Evolutionary conservation across 1,140 invertebrate species (phyloP).

Genomic region (Piezodorus guildinii): DNA sequence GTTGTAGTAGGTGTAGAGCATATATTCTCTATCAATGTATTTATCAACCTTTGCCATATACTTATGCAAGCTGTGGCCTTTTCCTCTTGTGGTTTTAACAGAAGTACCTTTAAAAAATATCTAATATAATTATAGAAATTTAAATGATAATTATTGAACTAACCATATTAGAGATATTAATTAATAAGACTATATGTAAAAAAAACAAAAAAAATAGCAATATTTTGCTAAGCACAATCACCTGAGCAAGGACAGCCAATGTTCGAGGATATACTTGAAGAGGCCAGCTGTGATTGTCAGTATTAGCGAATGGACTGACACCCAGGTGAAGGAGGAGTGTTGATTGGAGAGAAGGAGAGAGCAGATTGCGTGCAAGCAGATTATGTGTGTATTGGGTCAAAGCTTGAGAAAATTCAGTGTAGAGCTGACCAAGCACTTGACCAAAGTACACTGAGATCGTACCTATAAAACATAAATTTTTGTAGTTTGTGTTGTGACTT

Average conservation of each 20-base stretch:
- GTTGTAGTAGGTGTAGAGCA: slow-evolving; percentile 39
- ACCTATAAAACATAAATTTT: slow-evolving; percentile 36
- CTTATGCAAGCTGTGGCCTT: slow-evolving; percentile 77
- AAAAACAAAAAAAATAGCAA: no score
- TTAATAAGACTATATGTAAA: no score
- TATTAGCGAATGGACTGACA: slow-evolving; percentile 55
- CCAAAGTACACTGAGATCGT: slow-evolving; percentile 64
- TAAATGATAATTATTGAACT: no score
- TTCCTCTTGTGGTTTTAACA: slow-evolving; percentile 70
- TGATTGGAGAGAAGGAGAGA: slow-evolving; percentile 56
- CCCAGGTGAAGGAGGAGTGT: slow-evolving; percentile 61
- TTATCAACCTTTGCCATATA: slow-evolving; percentile 81
- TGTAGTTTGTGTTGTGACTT: no score
- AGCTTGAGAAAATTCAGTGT: slow-evolving; percentile 63
- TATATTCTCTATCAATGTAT: slow-evolving; percentile 74
- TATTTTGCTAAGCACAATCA: slow-evolving; percentile 27
- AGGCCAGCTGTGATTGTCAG: slow-evolving; percentile 47
- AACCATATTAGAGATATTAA: no score
- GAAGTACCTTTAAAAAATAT: slow-evolving; percentile 44
- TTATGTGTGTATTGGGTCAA: slow-evolving; percentile 75
- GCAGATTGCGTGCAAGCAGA: slow-evolving; percentile 56
- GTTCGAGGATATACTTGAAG: slow-evolving; percentile 76
- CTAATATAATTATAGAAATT: no score
- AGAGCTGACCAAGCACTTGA: slow-evolving; percentile 52
- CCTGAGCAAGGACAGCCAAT: slow-evolving; percentile 65